These are phyloP conservation scores for Heliconius hortense DNA, from an alignment of 2,888 invertebrate genomes.

Conservation along the genomic window DNA sequence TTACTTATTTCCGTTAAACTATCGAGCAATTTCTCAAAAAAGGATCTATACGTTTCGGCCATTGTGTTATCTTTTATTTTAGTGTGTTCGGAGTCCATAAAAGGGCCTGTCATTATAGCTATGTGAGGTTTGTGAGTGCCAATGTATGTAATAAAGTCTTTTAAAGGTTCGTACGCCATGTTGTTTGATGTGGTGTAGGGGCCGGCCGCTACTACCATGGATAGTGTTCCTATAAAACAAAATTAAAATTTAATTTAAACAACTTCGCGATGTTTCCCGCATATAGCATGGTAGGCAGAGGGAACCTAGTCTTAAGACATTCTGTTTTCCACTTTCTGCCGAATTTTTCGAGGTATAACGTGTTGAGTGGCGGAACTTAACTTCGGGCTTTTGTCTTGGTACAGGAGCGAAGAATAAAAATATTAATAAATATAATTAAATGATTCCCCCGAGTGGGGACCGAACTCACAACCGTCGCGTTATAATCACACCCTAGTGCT, in stretches of 20 bases:
- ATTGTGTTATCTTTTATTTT: constrained; percentile 83
- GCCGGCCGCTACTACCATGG: constrained; percentile 89
- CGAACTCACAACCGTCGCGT: no score
- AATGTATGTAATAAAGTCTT: constrained; percentile 87
- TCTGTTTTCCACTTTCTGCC: no score
- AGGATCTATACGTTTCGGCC: constrained; percentile 86
- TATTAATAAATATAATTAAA: no score
- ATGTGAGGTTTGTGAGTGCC: constrained; percentile 88
- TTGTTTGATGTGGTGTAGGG: constrained; percentile 92
- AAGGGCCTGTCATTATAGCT: constrained; percentile 92
- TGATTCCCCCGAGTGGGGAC: no score
- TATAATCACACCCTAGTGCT: no score
- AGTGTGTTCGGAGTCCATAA: constrained; percentile 87
- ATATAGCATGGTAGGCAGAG: no score
- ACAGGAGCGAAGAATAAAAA: no score
- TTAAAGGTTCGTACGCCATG: constrained; percentile 89
- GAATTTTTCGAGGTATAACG: no score
- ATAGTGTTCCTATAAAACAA: constrained; percentile 74
- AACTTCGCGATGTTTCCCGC: no score
- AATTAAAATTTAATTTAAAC: not conserved
- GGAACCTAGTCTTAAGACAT: no score
- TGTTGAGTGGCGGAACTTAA: no score
- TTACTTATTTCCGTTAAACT: constrained; percentile 83
- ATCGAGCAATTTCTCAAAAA: constrained; percentile 87
- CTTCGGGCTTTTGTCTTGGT: no score